These are phyloP conservation scores for Drosophila micromelanica DNA, from an alignment of 1,140 invertebrate species.

Conservation along the genomic window DNA sequence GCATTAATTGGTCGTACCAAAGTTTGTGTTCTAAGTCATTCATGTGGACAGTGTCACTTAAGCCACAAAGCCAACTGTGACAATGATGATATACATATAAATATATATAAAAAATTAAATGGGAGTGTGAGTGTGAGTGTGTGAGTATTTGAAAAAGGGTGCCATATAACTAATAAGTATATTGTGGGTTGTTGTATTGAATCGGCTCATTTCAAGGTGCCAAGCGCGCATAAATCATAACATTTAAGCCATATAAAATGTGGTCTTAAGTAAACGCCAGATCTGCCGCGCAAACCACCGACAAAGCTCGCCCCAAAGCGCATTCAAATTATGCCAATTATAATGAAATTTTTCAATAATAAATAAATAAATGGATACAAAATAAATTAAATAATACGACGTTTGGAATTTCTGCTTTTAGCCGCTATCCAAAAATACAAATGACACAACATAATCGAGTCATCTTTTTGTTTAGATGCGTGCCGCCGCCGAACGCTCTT, in stretches of 20 bases:
- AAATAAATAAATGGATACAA: slow-evolving; percentile 36
- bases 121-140: no score
- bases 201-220: slow-evolving; percentile 57
- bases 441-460: slow-evolving; percentile 58
- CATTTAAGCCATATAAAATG: slow-evolving; percentile 52
- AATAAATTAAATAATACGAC: slow-evolving; percentile 23
- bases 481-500: slow-evolving; percentile 27
- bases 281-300: slow-evolving; percentile 30
- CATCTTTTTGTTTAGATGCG: slow-evolving; percentile 41
- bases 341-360: slow-evolving; percentile 71
- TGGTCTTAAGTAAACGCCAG: slow-evolving; percentile 46
- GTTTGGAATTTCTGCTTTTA: slow-evolving; percentile 74
- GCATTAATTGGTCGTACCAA: slow-evolving; percentile 23
- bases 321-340: slow-evolving; percentile 81
- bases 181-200: slow-evolving; percentile 6
- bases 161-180: slow-evolving; percentile 6
- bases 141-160: background rate
- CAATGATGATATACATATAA: background rate
- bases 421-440: slow-evolving; percentile 65
- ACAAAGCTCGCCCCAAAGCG: slow-evolving; percentile 71
- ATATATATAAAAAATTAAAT: no score
- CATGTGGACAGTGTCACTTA: slow-evolving; percentile 16
- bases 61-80: slow-evolving; percentile 4
- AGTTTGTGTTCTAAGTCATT: slow-evolving; percentile 62
- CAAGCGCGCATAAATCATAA: slow-evolving; percentile 64